Base-by-base conservation (phyloP, 2,888 invertebrate species). In the Tolmerus cingulatus region DNA sequence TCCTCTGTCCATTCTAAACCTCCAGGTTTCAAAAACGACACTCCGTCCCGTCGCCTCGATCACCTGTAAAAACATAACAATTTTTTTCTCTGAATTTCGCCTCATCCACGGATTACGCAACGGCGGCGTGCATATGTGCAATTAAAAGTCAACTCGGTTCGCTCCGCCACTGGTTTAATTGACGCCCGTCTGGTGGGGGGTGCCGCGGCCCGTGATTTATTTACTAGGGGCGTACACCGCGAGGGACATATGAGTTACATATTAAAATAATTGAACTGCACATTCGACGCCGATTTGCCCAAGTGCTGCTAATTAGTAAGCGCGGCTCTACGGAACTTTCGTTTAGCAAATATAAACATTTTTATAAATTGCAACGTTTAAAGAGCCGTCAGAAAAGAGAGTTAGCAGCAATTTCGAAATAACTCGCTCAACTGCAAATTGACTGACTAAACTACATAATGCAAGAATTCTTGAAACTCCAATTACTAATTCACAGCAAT, bases 1-100 rank as follows among this genome's bases (percentile, higher is more conserved):
- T 30, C 82, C 12, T 82, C 23, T 82, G 82, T 66, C 66, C 82
- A 82, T 82, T 66, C 57, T 82, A 57, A n/a, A 14, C 16, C 37
- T 40, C 27, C 82, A 51, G 57, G 57, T 27, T 46, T 66, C 66
- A 30, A 79, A 74, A 23, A n/a, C n/a, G 46, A 46, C 19, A 51
- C 30, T 19, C 37, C 27, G 8, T 30, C 19, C 34, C 46, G 23
- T 55, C 37, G 37, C 34, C 19, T 66, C 57, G 16, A 37, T 66
- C 82, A 82, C 82, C 82, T 82, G 66, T 0, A 82, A 82, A 34
- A 66, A 51, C 46, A 46, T 79, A 79, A 40, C 40, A 40, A 34
- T 5, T 51, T 79, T 51, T 34, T 76, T 34, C n/a, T 34, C n/a
- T 34, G 34, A 76, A 66, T 23, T 51, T 51, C 7, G 12, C 23